Evolutionary conservation across 2,888 invertebrate genomes (phyloP).

Genomic region (Pachydiplax longipennis): DNA sequence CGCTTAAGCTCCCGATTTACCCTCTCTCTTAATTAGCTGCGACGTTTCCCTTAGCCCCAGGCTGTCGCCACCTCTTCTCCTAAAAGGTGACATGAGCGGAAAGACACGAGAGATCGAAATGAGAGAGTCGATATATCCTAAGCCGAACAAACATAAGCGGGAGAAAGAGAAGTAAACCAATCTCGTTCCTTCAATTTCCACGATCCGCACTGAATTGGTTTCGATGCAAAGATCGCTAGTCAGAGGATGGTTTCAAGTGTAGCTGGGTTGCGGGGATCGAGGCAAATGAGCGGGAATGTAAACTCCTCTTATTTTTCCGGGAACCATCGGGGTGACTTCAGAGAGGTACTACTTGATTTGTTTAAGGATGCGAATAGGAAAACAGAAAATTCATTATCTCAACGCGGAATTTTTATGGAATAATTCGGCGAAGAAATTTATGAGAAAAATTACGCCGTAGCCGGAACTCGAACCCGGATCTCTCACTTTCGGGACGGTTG

Average conservation of each 20-base stretch:
- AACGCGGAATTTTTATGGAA: no score
- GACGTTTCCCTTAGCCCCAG: background rate
- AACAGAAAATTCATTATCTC: no score
- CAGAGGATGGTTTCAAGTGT: background rate
- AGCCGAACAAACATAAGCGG: background rate
- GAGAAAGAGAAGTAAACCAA: background rate
- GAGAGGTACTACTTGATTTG: no score
- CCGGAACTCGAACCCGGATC: no score
- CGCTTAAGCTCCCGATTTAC: background rate
- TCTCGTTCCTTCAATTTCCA: slow-evolving; percentile 7
- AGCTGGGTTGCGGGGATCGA: background rate
- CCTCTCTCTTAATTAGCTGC: slow-evolving; percentile 21
- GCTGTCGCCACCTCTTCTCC: background rate
- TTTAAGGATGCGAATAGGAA: no score
- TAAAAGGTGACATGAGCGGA: background rate
- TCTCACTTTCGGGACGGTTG: no score
- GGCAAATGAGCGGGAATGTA: background rate
- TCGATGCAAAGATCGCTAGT: background rate
- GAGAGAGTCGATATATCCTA: background rate
- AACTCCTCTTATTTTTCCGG: no score
- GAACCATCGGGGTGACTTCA: no score
- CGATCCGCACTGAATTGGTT: background rate
- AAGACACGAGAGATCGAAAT: background rate
- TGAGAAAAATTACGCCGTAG: no score
- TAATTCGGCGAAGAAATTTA: no score